phyloP scores from a whole-genome alignment of 2,113 vertebrate species.

The Crotalus tigris region DNA sequence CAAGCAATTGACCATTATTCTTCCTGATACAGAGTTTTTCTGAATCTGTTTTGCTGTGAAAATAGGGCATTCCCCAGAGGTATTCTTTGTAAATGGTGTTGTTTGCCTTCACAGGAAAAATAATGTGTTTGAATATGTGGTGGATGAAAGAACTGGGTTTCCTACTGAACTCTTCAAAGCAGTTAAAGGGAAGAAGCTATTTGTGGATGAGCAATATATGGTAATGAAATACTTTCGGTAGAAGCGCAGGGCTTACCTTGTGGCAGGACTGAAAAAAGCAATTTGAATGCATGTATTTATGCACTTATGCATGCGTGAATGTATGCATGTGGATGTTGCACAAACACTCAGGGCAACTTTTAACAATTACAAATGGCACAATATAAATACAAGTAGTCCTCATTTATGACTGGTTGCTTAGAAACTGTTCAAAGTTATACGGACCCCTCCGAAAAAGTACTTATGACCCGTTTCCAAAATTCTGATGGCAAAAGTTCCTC shows the following conservation, averaged over 20 bases:
- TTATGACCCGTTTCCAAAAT: background rate
- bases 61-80: background rate
- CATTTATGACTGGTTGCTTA: background rate
- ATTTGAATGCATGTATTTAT: background rate
- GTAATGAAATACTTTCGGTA: slow-evolving; percentile 27
- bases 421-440: background rate
- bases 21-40: background rate
- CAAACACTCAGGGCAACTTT: background rate
- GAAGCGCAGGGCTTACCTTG: background rate
- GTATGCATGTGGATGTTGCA: background rate
- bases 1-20: background rate
- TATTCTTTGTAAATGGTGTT: background rate
- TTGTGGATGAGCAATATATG: slow-evolving; percentile 63
- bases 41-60: background rate
- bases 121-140: slow-evolving; percentile 56
- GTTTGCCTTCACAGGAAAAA: slow-evolving; percentile 56
- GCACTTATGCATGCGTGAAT: background rate
- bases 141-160: slow-evolving; percentile 62
- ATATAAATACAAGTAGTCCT: background rate
- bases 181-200: slow-evolving; percentile 68
- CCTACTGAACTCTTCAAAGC: slow-evolving; percentile 52
- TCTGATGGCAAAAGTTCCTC: background rate
- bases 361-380: background rate
- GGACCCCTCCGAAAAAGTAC: background rate
- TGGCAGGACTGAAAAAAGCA: background rate